Conservation (phyloP, 2,888 invertebrate species). For the Anagyrus pseudococci region DNA sequence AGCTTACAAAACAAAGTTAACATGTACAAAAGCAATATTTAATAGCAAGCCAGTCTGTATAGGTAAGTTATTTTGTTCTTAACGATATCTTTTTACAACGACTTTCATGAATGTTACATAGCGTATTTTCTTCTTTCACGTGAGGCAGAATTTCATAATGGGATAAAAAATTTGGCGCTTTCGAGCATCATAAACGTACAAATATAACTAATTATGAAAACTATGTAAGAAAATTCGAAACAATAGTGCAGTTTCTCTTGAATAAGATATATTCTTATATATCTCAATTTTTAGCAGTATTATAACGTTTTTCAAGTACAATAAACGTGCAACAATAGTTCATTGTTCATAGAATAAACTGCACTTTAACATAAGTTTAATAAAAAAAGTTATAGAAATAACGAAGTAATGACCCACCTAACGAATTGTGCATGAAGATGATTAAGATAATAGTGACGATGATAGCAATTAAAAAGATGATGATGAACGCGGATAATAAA, state of each 20-base stretch:
- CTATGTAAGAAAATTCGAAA: neutral
- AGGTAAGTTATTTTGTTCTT: constrained; percentile 16
- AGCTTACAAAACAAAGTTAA: constrained; percentile 43
- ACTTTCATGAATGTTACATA: constrained; percentile 50
- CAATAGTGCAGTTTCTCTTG: neutral
- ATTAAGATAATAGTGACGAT: neutral
- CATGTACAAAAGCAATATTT: constrained; percentile 50
- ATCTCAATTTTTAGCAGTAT: neutral
- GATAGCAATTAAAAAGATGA: no score
- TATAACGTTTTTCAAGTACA: neutral
- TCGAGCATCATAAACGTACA: constrained; percentile 5
- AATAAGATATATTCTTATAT: neutral
- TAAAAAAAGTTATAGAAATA: constrained; percentile 9
- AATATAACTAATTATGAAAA: neutral
- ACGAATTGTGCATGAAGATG: neutral
- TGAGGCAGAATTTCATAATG: constrained; percentile 14
- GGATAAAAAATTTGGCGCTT: constrained; percentile 12
- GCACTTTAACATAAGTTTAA: constrained; percentile 33
- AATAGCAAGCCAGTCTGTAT: constrained; percentile 35
- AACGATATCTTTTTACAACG: constrained; percentile 20
- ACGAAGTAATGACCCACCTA: no score
- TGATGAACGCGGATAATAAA: no score
- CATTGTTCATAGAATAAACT: constrained; percentile 36
- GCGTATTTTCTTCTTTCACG: constrained; percentile 26
- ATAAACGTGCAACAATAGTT: constrained; percentile 34